Evolutionary conservation across 2,113 vertebrate species (phyloP), one percentile per base, ranked within the genome.

Genomic region (Scomber japonicus): DNA sequence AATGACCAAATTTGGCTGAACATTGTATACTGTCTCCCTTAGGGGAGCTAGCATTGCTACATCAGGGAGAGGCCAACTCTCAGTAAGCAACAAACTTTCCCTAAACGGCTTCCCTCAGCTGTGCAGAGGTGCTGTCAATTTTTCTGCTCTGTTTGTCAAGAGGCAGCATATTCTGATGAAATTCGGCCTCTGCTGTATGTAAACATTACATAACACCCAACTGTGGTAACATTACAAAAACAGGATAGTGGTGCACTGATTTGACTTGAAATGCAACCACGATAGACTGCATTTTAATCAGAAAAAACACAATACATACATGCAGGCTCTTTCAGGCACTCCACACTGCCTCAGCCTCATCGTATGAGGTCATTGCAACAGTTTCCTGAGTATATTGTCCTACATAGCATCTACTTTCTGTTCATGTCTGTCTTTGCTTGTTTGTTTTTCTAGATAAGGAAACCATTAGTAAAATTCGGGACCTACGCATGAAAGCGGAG

Each of bases 401-500:
- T 46, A 35, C 5, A 14, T 15, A 30, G 8, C 35, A 17, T 35
- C 11, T 50, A 0, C n/a, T 71, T 19, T 71, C 31, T 59, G 1
- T 62, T 61, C 80, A 63, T 31, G 2, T 68, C 9, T 71, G 3
- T 78, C 3, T 70, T 11, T 61, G 1, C 78, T 91, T 89, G 15
- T 51, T 19, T 70, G 71, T 3, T 87, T 44, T 77, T 59, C 12
- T 91, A 99, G 98, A 99, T 94, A 98, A 99, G 93, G 96, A 99
- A 80, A 98, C 97, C 19, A 97, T 99, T 93, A 96, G 96, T 95
- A 99, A 99, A 95, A 96, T 99, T 59, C 96, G 97, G 87, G 96
- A 98, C 91, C 95, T 99, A 85, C 98, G 98, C 31, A 99, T 99
- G 98, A 99, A 98, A 95, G 98, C 97, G 35, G 97, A 96, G 90